phyloP scores from a whole-genome alignment of 1,140 invertebrate genomes.

The Vollenhovia emeryi region DNA sequence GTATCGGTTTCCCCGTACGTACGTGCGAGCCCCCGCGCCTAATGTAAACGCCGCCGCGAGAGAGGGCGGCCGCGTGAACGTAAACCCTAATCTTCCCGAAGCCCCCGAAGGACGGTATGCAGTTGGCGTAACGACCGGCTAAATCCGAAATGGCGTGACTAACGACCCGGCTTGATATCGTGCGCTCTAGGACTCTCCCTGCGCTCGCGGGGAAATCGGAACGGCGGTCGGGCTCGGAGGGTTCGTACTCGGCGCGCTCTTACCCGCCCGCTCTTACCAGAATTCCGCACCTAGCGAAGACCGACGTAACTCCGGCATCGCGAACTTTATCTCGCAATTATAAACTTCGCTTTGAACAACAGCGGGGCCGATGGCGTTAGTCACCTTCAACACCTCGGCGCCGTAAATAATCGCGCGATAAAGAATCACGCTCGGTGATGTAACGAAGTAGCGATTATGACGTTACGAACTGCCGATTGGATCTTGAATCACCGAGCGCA shows the following conservation, averaged over 20 bases:
- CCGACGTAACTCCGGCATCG: conserved; percentile 29
- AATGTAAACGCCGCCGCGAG: conserved; percentile 22
- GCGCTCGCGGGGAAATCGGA: conserved; percentile 24
- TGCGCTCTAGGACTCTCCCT: background rate
- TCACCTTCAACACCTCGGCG: background rate
- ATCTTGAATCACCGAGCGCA: background rate
- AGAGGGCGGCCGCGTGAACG: conserved; percentile 20
- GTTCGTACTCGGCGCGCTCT: background rate
- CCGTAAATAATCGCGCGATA: conserved; percentile 15
- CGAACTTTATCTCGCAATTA: conserved; percentile 52
- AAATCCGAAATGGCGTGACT: conserved; percentile 48
- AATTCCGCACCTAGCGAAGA: conserved; percentile 25
- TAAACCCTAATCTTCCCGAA: conserved; percentile 51
- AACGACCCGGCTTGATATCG: conserved; percentile 44
- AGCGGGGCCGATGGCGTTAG: background rate
- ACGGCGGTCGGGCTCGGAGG: background rate
- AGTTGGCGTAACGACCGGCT: conserved; percentile 35
- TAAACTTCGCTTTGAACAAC: conserved; percentile 36
- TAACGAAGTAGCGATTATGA: too few relatives aligned
- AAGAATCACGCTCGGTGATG: conserved; percentile 15
- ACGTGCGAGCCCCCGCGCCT: conserved; percentile 28
- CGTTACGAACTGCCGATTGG: conserved; percentile 5
- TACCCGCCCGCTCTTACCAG: conserved; percentile 24
- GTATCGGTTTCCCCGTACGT: conserved; percentile 63
- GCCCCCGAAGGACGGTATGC: conserved; percentile 29